Evolutionary conservation across 1,140 invertebrate species (phyloP).

Genomic region (Bombyx mandarina): DNA sequence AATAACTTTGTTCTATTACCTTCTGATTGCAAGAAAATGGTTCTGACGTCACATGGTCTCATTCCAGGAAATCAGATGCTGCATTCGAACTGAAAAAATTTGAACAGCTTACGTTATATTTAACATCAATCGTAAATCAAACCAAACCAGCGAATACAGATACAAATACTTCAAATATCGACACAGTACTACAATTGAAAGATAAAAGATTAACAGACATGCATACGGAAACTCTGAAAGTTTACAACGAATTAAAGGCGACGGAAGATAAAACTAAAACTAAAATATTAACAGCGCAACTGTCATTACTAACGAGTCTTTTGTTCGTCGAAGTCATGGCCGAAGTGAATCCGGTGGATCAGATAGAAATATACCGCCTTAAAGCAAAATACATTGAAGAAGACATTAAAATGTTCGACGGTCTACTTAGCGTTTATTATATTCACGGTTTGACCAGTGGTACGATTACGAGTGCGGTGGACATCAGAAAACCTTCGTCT

Average conservation of each 20-base stretch:
- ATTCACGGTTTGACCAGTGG: constrained; percentile 53
- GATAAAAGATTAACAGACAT: constrained; percentile 24
- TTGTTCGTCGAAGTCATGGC: constrained; percentile 48
- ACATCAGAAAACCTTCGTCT: constrained; percentile 20
- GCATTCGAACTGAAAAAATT: constrained; percentile 46
- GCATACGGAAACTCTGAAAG: constrained; percentile 20
- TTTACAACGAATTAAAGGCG: constrained; percentile 20
- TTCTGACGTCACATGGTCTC: too few species aligned
- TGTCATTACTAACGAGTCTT: constrained; percentile 64
- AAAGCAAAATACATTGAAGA: constrained; percentile 78
- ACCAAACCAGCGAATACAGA: background rate
- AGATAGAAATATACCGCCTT: constrained; percentile 79
- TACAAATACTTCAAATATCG: background rate
- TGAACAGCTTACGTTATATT: constrained; percentile 30
- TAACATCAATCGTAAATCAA: constrained; percentile 15
- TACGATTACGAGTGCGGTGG: constrained; percentile 28
- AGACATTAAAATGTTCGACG: constrained; percentile 70
- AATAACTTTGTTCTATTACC: too few species aligned
- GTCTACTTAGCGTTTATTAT: constrained; percentile 49
- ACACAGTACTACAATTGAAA: constrained; percentile 14
- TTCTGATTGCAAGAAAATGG: too few species aligned
- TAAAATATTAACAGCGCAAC: constrained; percentile 47
- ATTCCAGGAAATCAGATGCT: constrained; percentile 43
- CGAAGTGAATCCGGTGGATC: constrained; percentile 75
- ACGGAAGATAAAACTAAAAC: constrained; percentile 14